Percentiles rank a stretch among this genome's conserved stretches.
Evolutionary conservation across 2,113 vertebrate genomes (phyloP).

Genomic region (Oreocharis arfaki): DNA sequence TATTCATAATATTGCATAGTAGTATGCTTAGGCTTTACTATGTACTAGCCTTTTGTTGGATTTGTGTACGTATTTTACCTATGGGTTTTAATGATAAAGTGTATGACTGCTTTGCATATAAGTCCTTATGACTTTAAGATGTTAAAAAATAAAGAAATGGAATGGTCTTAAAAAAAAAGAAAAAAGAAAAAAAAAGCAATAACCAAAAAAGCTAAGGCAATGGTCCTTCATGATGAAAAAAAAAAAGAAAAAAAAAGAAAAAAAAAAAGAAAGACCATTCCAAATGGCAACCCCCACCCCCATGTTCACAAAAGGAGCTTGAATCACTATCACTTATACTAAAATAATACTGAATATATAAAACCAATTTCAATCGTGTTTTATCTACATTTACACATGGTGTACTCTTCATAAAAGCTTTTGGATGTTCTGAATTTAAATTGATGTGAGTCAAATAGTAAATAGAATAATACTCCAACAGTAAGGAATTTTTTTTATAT

Average conservation of each 20-base stretch:
- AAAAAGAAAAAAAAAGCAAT: conserved; percentile 24
- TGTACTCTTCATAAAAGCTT: conserved; percentile 25
- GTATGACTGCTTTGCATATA: conserved; percentile 93
- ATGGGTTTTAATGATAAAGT: conserved; percentile 92
- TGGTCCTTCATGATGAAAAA: conserved; percentile 55
- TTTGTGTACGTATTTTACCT: conserved; percentile 98
- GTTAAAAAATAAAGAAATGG: conserved; percentile 95
- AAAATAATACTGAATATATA: not conserved
- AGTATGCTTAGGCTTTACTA: conserved; percentile 88
- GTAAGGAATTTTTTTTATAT: conserved; percentile 13
- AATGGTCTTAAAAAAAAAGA: conserved; percentile 82
- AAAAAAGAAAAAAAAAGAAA: not conserved
- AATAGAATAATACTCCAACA: conserved; percentile 45
- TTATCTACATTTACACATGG: conserved; percentile 42
- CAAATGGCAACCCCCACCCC: conserved; percentile 76
- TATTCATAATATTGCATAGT: conserved; percentile 85
- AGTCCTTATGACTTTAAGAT: conserved; percentile 89
- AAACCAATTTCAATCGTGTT: conserved; percentile 48
- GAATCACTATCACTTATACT: conserved; percentile 68
- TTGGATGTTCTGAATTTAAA: conserved; percentile 49
- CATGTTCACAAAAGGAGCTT: conserved; percentile 87
- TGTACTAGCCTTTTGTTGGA: conserved; percentile 87
- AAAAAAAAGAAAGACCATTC: conserved; percentile 83
- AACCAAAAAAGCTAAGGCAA: conserved; percentile 41
- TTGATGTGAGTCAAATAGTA: conserved; percentile 20